These are phyloP conservation scores for Eupithecia subumbrata DNA, from an alignment of 2,888 invertebrate genomes.

Conservation along the genomic window DNA sequence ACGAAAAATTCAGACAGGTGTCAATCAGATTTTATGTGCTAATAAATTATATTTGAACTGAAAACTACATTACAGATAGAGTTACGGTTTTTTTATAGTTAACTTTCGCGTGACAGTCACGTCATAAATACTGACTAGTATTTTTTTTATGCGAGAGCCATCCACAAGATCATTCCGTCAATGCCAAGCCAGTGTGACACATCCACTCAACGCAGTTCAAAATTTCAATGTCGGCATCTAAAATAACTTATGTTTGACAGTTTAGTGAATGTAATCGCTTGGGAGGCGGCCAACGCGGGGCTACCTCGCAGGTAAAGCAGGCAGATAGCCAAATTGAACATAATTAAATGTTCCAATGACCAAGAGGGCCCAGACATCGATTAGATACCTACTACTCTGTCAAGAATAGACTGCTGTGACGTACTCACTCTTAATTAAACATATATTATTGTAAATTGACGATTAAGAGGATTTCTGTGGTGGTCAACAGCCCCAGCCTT, in stretches of 20 bases:
- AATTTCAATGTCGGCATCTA: conserved; percentile 79
- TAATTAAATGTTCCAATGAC: conserved; percentile 81
- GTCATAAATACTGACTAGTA: not conserved
- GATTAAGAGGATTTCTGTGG: conserved; percentile 24
- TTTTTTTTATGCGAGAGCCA: conserved; percentile 14
- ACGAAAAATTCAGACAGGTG: conserved; percentile 3
- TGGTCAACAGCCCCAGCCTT: not conserved
- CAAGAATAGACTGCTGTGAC: conserved; percentile 56
- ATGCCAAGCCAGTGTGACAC: conserved; percentile 61
- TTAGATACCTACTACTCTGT: conserved; percentile 53
- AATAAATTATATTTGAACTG: conserved; percentile 40
- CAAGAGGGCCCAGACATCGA: conserved; percentile 71
- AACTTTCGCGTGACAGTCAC: not conserved
- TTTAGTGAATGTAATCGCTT: conserved; percentile 80
- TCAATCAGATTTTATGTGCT: conserved; percentile 28
- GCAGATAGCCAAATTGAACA: conserved; percentile 79
- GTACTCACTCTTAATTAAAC: conserved; percentile 40
- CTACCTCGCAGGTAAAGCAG: conserved; percentile 80
- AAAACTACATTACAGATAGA: conserved; percentile 15
- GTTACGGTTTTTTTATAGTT: not conserved
- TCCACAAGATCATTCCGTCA: conserved; percentile 48
- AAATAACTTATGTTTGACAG: conserved; percentile 84
- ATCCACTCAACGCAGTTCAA: conserved; percentile 59
- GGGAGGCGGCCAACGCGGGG: conserved; percentile 69
- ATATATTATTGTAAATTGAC: conserved; percentile 20